Conservation (phyloP, 2,113 vertebrate species). For the Microtus richardsoni region DNA sequence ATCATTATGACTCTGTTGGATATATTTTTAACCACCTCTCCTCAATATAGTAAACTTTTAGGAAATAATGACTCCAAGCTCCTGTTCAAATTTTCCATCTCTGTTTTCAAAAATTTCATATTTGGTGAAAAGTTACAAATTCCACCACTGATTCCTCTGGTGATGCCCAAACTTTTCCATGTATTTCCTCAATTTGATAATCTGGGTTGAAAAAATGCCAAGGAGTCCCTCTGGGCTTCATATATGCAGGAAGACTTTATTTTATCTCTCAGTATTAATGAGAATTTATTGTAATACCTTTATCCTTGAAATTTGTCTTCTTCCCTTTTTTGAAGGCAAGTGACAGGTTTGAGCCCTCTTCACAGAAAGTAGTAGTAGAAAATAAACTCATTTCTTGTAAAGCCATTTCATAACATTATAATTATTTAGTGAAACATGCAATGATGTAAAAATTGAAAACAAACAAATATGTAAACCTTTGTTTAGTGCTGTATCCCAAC, state of each 20-base stretch:
- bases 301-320: not conserved
- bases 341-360: not conserved
- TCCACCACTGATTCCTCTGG: not conserved
- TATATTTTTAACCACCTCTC: not conserved
- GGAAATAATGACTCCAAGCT: slow-evolving; percentile 31
- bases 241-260: slow-evolving; percentile 2
- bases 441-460: not conserved
- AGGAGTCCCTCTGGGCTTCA: not conserved
- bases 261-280: slow-evolving; percentile 15
- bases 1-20: slow-evolving; percentile 4
- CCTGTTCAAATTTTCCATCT: not conserved
- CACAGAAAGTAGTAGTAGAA: not conserved
- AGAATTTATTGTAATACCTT: not conserved
- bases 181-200: slow-evolving; percentile 25
- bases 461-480: not conserved
- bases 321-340: not conserved
- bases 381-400: not conserved
- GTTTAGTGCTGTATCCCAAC: not conserved
- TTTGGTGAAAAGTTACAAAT: not conserved
- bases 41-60: slow-evolving; percentile 12
- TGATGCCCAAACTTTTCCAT: not conserved
- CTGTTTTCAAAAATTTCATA: not conserved
- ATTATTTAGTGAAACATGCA: not conserved
- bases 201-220: not conserved
- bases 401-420: not conserved